These are phyloP conservation scores for Cheirogaleus medius DNA, from an alignment of 2,113 vertebrate species.

Conservation along the genomic window DNA sequence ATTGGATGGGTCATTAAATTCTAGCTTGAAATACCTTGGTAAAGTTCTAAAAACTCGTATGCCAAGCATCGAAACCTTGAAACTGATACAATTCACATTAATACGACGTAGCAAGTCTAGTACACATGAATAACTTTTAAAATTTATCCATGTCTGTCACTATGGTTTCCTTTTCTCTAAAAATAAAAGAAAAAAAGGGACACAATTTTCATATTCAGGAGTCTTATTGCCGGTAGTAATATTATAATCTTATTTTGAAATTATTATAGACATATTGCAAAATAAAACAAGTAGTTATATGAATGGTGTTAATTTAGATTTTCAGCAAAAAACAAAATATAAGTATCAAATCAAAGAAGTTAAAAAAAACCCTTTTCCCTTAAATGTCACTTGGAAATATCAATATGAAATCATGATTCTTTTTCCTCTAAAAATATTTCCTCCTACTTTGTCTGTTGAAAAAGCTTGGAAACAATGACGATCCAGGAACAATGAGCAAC, in stretches of 20 bases:
- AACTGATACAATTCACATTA: neutral
- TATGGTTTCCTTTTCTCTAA: neutral
- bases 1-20: neutral
- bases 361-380: neutral
- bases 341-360: neutral
- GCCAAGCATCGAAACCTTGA: neutral
- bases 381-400: slow-evolving; percentile 21
- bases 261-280: neutral
- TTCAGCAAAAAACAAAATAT: neutral
- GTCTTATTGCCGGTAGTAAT: neutral
- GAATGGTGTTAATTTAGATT: neutral
- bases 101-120: neutral
- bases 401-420: neutral
- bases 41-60: neutral
- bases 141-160: neutral
- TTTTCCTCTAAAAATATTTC: neutral
- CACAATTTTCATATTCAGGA: neutral
- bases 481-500: neutral
- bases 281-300: slow-evolving; percentile 8
- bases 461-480: neutral
- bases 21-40: neutral
- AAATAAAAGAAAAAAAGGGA: neutral
- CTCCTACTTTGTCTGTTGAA: neutral
- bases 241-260: neutral
- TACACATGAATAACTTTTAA: neutral